Evolutionary conservation across 2,888 invertebrate species (phyloP), one percentile per base, ranked within the genome.

Genomic region (Fragum sueziense): DNA sequence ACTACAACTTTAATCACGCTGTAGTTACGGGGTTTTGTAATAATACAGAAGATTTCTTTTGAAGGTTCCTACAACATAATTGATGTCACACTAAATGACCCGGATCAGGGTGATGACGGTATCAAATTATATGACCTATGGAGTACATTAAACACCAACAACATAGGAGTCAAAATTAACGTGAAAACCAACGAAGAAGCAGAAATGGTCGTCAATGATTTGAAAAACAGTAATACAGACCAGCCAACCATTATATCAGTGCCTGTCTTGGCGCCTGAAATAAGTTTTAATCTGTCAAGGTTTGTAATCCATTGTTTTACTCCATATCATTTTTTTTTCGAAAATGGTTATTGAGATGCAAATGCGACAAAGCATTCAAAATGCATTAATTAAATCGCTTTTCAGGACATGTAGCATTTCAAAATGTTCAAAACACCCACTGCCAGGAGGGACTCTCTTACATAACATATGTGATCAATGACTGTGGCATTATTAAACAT

Each of bases 91-190:
- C 20, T 69, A 22, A 31, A 3, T 9, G 20, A 29, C 3, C 20
- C 29, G 6, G 7, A 51, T 37, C 22, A 20, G 22, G 52, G 41
- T 9, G 27, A 37, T 11, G 65, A 65, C 2, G 57, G 22, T 6
- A 25, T 70, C 14, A 34, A 33, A 0, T 33, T 70, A 17, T 33
- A 34, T 25, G 25, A 31, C n/a, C n/a, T 70, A 14, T 70, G 33
- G 54, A 22, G 7, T 17, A 2, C 27, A 51, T 47, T 72, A 6
- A 25, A 62, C 31, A 29, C 25, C 27, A 47, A 29, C 72, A 31
- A 61, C 20, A 22, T 62, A 41, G 73, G 54, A 2, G 54, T 52
- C 20, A 73, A 73, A 20, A 51, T 67, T 20, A 52, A 73, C 34
- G 33, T 34, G 7, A 27, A 0, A 25, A 65, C 14, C 14, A 54